A percentile compares a stretch with the other conserved stretches of the same genome.
phyloP scores from a whole-genome alignment of 2,888 invertebrate genomes.

The Netelia melanura region DNA sequence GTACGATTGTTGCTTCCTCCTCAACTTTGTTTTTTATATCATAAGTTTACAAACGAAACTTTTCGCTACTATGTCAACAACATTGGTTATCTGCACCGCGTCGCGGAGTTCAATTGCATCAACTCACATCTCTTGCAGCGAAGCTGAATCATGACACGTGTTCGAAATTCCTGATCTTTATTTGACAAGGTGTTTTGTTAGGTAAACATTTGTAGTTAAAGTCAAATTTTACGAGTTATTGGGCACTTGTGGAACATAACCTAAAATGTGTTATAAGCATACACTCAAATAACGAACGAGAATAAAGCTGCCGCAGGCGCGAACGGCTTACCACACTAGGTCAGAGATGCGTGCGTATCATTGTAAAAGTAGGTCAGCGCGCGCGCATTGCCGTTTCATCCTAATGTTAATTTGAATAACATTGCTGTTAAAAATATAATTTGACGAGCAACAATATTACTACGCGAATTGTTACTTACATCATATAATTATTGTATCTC shows the following conservation, averaged over 20 bases:
- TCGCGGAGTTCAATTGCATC: constrained; percentile 23
- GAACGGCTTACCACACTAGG: not conserved
- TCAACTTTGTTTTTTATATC: constrained; percentile 50
- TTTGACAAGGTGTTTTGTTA: not conserved
- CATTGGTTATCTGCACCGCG: constrained; percentile 60
- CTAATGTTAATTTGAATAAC: not conserved
- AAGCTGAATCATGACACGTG: constrained; percentile 51
- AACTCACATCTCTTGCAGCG: constrained; percentile 35
- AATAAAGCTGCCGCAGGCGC: not conserved
- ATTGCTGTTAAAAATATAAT: not conserved
- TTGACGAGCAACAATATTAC: no score
- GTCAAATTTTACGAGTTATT: not conserved
- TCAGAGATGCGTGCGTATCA: not conserved
- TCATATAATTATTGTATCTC: no score
- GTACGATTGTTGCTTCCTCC: constrained; percentile 45
- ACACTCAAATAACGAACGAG: not conserved
- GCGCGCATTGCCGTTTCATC: not conserved
- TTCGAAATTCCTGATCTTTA: constrained; percentile 11
- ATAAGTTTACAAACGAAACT: constrained; percentile 7
- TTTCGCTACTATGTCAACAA: constrained; percentile 48
- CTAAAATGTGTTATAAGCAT: not conserved
- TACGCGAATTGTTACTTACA: no score
- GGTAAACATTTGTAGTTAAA: constrained; percentile 31
- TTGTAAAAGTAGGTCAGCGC: not conserved
- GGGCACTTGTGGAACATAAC: constrained; percentile 27